phyloP scores from a whole-genome alignment of 2,113 vertebrate species.

The Todiramphus chloris region DNA sequence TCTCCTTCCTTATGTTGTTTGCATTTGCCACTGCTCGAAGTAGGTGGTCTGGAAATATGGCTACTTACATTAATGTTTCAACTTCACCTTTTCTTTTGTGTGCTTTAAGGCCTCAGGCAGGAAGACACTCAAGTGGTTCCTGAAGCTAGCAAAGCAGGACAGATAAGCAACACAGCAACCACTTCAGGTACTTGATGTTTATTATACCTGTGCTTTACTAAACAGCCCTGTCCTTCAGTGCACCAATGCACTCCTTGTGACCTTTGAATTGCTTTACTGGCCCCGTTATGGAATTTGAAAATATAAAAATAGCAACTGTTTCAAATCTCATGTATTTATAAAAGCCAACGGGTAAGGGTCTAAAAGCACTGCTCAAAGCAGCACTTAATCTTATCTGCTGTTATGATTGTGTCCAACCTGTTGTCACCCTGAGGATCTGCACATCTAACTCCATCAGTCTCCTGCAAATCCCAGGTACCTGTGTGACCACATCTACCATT shows the following conservation, averaged over 20 bases:
- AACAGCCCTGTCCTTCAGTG: not conserved
- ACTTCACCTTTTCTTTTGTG: not conserved
- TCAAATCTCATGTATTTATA: not conserved
- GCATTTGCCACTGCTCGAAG: not conserved
- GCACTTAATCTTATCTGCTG: not conserved
- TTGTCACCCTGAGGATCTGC: rapidly evolving
- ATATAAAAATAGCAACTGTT: not conserved
- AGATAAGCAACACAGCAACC: not conserved
- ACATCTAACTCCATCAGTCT: not conserved
- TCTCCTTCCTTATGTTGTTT: conserved; percentile 15
- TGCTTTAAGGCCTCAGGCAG: not conserved
- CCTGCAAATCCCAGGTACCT: rapidly evolving
- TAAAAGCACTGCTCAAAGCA: not conserved
- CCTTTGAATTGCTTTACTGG: not conserved
- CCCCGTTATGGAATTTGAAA: not conserved
- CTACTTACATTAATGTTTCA: not conserved
- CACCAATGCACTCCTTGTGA: not conserved
- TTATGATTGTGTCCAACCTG: rapidly evolving
- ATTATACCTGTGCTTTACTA: rapidly evolving
- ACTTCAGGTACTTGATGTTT: not conserved
- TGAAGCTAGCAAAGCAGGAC: not conserved
- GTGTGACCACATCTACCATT: rapidly evolving
- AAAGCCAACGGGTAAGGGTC: not conserved
- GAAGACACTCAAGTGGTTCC: rapidly evolving
- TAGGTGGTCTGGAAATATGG: not conserved